Evolutionary conservation across 2,113 vertebrate species (phyloP).

Genomic region (Pachycephala philippinensis): DNA sequence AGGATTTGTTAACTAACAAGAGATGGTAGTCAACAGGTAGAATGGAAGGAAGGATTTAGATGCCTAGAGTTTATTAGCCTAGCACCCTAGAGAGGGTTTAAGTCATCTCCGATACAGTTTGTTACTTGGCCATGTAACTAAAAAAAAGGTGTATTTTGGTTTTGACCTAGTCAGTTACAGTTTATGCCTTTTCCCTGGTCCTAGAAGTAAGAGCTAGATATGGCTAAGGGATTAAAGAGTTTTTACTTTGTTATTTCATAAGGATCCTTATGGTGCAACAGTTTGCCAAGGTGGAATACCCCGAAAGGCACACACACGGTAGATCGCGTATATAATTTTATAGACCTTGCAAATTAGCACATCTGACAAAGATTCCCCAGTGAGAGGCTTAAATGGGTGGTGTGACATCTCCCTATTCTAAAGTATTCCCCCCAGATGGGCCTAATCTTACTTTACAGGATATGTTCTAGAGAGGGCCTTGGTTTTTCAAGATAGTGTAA

Average conservation of each 20-base stretch:
- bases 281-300: neutral
- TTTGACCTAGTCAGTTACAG: neutral
- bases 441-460: neutral
- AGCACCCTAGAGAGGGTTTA: neutral
- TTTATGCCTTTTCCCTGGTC: neutral
- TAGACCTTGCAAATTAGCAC: neutral
- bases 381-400: neutral
- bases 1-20: neutral
- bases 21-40: fast-evolving
- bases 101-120: neutral
- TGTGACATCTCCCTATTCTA: neutral
- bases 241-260: neutral
- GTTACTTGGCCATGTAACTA: neutral
- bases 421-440: neutral
- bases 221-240: neutral
- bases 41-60: neutral
- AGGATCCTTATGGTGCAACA: neutral
- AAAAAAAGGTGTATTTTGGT: neutral
- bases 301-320: neutral
- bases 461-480: neutral
- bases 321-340: fast-evolving
- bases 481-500: neutral
- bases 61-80: neutral
- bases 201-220: neutral
- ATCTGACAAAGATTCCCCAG: neutral